Evolutionary conservation across 1,140 invertebrate genomes (phyloP).

Genomic region (Orchestia grillus): DNA sequence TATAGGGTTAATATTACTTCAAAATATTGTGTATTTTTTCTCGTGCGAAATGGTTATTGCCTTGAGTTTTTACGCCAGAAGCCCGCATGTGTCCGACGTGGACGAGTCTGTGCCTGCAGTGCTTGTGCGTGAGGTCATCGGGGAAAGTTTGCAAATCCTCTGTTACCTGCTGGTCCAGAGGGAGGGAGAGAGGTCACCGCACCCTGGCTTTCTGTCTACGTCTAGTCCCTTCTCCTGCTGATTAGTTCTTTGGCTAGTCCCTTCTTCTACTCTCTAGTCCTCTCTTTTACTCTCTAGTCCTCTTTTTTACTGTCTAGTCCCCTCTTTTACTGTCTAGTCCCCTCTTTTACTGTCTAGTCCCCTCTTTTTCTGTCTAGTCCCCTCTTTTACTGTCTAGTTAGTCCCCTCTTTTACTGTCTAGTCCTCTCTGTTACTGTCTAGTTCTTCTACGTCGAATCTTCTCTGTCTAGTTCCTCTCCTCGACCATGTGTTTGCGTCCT

Average conservation of each 20-base stretch:
- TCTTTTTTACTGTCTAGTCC: too few relatives aligned
- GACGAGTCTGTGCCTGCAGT: not conserved
- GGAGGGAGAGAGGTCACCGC: not conserved
- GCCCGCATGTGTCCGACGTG: not conserved
- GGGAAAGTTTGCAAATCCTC: not conserved
- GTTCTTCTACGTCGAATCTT: too few relatives aligned
- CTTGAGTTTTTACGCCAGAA: not conserved
- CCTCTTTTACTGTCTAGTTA: too few relatives aligned
- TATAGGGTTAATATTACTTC: too few relatives aligned
- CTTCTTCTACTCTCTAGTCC: not conserved
- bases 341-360: not conserved
- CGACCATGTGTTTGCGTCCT: too few relatives aligned
- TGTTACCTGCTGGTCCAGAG: not conserved
- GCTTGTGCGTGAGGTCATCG: conserved; percentile 8
- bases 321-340: too few relatives aligned
- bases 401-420: too few relatives aligned
- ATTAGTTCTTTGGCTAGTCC: too few relatives aligned
- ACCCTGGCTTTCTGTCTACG: not conserved
- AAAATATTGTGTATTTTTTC: too few relatives aligned
- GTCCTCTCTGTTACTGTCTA: too few relatives aligned
- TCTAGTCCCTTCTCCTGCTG: not conserved
- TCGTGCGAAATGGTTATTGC: too few relatives aligned
- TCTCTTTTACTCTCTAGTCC: not conserved
- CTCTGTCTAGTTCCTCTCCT: too few relatives aligned
- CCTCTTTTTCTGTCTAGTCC: not conserved